Evolutionary conservation across 2,888 invertebrate species (phyloP).

Genomic region (Microctonus aethiopoides): DNA sequence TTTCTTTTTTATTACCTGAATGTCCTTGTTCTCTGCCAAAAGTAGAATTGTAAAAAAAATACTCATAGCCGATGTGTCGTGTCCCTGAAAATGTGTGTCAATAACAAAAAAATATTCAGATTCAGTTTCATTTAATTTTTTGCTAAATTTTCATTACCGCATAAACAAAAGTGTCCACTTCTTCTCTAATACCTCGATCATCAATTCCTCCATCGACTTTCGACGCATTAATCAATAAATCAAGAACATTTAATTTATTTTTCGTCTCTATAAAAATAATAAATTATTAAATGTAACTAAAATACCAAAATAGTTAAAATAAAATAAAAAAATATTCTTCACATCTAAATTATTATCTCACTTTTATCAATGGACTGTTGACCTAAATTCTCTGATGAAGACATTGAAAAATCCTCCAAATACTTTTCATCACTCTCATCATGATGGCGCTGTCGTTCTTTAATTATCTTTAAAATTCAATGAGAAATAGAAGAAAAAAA

Average conservation of each 20-base stretch:
- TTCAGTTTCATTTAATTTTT: not conserved
- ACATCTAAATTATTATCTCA: not conserved
- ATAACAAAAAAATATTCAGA: conserved; percentile 44
- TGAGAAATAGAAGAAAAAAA: not conserved
- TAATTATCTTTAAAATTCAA: conserved; percentile 48
- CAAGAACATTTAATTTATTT: conserved; percentile 29
- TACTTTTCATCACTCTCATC: conserved; percentile 41
- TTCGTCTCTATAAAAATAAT: no score
- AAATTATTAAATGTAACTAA: no score
- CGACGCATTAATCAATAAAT: conserved; percentile 53
- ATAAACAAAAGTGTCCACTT: conserved; percentile 61
- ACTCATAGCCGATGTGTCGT: conserved; percentile 73
- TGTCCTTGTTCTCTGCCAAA: conserved; percentile 68
- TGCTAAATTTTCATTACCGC: conserved; percentile 18
- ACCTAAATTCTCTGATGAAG: not conserved
- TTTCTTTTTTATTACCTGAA: conserved; percentile 53
- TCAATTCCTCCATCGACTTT: conserved; percentile 47
- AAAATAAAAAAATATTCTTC: not conserved
- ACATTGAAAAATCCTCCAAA: conserved; percentile 30
- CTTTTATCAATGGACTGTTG: no score
- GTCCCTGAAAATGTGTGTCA: conserved; percentile 66
- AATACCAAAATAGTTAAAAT: no score
- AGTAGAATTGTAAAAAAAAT: conserved; percentile 69
- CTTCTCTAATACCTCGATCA: conserved; percentile 56
- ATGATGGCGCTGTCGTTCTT: conserved; percentile 51